Evolutionary conservation across 2,797 vertebrate genomes (phyloP), one percentile per base, ranked within the genome.

Genomic region (Pseudocheirus occidentalis): DNA sequence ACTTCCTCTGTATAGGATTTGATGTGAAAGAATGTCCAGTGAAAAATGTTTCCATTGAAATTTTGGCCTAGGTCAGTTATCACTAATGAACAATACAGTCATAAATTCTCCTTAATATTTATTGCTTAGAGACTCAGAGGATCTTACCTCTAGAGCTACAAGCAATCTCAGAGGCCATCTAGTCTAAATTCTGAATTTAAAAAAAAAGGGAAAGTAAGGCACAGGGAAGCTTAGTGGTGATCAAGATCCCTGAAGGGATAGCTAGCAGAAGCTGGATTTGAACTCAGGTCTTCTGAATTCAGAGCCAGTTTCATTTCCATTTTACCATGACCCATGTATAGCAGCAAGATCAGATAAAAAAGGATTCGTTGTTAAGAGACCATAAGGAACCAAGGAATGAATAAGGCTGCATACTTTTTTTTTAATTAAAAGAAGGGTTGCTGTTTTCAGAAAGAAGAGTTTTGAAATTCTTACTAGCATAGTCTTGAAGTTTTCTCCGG

Each of bases 341-440:
- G 14, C 1, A 66, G 14, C 14, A 73, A 73, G n/a, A n/a, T 73
- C n/a, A 73, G n/a, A 66, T 73, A 40, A n/a, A 40, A 16, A 4
- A n/a, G 31, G n/a, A n/a, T 34, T 66, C 34, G n/a, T 55, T 92
- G 53, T 92, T 90, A 73, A 90, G 5, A 95, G 52, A 58, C 24
- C 94, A 93, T 40, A 31, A 53, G 94, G 52, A 46, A 10, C 34
- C 27, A 40, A 55, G 55, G 4, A 16, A 46, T 55, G 29, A 29
- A 91, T n/a, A 46, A 89, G 14, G n/a, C 40, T 40, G 18, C n/a
- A 73, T 73, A 40, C 66, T 40, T 21, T 62, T 62, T 54, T 31
- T 28, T 87, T 94, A 96, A 94, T 90, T 95, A 94, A 96, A 93
- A 93, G 81, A 91, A 46, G 12, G 62, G 95, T 95, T 97, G 95